phyloP scores from a whole-genome alignment of 2,113 vertebrate genomes.

The Ovis canadensis region DNA sequence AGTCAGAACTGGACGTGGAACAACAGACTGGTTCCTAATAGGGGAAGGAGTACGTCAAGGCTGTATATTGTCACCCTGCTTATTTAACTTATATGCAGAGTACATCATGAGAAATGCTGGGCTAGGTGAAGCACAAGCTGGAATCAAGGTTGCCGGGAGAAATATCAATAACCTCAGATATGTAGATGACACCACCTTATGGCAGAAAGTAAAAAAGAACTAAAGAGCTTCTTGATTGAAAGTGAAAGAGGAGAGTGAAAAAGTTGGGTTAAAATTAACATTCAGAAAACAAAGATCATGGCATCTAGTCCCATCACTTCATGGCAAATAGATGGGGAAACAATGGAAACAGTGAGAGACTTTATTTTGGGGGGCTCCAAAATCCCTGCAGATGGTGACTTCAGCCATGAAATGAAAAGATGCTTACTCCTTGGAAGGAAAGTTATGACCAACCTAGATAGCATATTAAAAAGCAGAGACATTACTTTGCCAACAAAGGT shows the following conservation, averaged over 20 bases:
- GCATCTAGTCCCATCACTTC: background rate
- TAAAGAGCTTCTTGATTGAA: background rate
- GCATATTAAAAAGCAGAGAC: background rate
- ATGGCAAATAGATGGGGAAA: background rate
- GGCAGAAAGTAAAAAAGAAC: background rate
- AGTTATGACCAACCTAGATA: background rate
- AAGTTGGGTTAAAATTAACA: background rate
- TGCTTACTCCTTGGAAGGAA: background rate
- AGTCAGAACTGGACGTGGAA: background rate
- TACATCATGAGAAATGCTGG: background rate
- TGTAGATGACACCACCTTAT: background rate
- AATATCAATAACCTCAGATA: background rate
- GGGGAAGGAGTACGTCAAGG: background rate
- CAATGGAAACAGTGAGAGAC: background rate
- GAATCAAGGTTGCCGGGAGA: background rate
- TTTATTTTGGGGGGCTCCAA: fast-evolving
- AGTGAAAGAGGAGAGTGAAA: background rate
- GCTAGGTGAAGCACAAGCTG: background rate
- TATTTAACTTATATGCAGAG: background rate
- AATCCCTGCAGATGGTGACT: background rate
- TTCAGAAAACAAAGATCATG: background rate
- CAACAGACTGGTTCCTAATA: background rate
- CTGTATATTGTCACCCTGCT: background rate
- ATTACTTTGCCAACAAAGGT: background rate
- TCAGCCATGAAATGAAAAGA: background rate